Conservation (phyloP, 2,888 invertebrate genomes). For the Tribolium freemani region DNA sequence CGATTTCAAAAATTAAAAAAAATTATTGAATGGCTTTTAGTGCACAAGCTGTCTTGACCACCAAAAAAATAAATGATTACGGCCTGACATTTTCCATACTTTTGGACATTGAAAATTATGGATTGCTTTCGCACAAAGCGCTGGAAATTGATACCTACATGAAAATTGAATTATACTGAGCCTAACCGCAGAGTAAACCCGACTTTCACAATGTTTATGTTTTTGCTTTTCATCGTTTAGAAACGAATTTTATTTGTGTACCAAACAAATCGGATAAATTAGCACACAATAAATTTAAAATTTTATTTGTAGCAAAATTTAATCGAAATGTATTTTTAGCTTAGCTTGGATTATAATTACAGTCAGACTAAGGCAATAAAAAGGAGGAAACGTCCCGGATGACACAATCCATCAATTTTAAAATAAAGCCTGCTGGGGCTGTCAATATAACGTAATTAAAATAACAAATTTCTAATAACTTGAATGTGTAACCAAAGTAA, state of each 20-base stretch:
- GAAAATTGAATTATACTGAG: not conserved
- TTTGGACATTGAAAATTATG: too few relatives aligned
- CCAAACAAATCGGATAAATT: not conserved
- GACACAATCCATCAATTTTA: not conserved
- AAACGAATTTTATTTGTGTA: not conserved
- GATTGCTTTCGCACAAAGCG: too few relatives aligned
- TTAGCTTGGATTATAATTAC: not conserved
- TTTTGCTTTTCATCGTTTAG: not conserved
- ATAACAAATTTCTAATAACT: constrained; percentile 54
- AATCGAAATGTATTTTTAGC: not conserved
- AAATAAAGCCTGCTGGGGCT: constrained; percentile 33
- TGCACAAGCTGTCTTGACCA: too few relatives aligned
- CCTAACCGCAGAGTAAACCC: not conserved
- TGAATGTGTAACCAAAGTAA: constrained; percentile 47
- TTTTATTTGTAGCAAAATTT: not conserved
- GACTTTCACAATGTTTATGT: not conserved
- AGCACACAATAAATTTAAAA: not conserved
- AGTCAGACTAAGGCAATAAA: too few relatives aligned
- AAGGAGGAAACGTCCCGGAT: not conserved
- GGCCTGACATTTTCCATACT: too few relatives aligned
- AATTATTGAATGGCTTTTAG: too few relatives aligned
- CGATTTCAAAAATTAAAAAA: too few relatives aligned
- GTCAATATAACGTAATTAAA: constrained; percentile 55
- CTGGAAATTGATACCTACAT: not conserved
- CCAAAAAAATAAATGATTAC: too few relatives aligned